Conservation (phyloP, 1,140 invertebrate species). For the Theocolax elegans region DNA sequence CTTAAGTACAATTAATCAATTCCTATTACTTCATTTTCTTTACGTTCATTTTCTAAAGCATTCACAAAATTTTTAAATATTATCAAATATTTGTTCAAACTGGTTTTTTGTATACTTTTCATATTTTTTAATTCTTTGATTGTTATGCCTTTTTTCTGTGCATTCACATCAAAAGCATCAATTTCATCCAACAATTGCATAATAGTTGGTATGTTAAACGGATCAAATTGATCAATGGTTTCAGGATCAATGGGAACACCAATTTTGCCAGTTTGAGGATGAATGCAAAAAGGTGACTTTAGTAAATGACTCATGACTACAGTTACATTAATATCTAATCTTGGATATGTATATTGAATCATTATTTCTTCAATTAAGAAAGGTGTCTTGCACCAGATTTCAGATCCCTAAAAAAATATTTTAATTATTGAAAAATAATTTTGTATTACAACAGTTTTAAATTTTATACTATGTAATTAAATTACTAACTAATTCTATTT, state of each 20-base stretch:
- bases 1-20: no score
- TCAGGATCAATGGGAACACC: conserved; percentile 85
- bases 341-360: conserved; percentile 87
- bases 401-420: conserved; percentile 43
- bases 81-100: conserved; percentile 72
- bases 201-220: conserved; percentile 78
- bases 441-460: no score
- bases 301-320: conserved; percentile 96
- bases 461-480: no score
- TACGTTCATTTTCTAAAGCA: conserved; percentile 64
- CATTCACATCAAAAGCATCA: conserved; percentile 72
- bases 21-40: no score
- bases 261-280: conserved; percentile 95
- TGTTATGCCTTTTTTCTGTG: conserved; percentile 61
- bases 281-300: conserved; percentile 97
- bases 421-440: conserved; percentile 45
- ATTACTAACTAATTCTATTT: conserved; percentile 52
- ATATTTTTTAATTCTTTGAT: conserved; percentile 56
- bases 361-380: conserved; percentile 83
- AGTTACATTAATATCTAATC: conserved; percentile 94
- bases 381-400: conserved; percentile 51
- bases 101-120: conserved; percentile 80
- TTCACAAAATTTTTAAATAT: conserved; percentile 78
- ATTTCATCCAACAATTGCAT: conserved; percentile 74
- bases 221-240: conserved; percentile 79